Conservation (phyloP, 2,113 vertebrate species). For the Psammodynastes pulverulentus region DNA sequence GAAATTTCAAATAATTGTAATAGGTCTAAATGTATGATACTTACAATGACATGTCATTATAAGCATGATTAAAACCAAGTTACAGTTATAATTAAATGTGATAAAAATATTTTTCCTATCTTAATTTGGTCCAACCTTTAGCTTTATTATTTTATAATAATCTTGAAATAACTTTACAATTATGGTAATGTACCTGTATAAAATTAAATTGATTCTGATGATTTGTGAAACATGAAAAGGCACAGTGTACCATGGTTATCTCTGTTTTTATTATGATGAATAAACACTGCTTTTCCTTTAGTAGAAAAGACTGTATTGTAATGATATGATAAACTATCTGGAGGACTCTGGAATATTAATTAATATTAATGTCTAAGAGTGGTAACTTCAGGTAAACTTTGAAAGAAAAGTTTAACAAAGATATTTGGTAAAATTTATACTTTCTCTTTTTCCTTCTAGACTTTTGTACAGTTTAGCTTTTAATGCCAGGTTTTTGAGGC, state of each 20-base stretch:
- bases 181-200: neutral
- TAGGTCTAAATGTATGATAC: slow-evolving; percentile 8
- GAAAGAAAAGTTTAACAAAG: neutral
- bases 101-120: neutral
- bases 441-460: slow-evolving; percentile 67
- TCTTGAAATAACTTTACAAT: neutral
- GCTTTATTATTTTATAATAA: neutral
- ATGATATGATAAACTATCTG: neutral
- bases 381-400: neutral
- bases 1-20: neutral
- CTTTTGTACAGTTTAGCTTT: slow-evolving; percentile 98
- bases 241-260: neutral
- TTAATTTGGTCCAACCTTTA: neutral
- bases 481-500: slow-evolving; percentile 92
- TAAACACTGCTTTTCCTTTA: neutral
- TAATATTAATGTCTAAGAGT: neutral
- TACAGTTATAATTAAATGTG: neutral
- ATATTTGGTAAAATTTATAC: neutral
- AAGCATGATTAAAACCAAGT: neutral
- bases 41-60: neutral
- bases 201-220: neutral
- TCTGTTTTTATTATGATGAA: neutral
- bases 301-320: neutral
- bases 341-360: neutral
- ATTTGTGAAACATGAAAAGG: neutral